Evolutionary conservation across 2,797 vertebrate genomes (phyloP).

Genomic region (Chelmon rostratus): DNA sequence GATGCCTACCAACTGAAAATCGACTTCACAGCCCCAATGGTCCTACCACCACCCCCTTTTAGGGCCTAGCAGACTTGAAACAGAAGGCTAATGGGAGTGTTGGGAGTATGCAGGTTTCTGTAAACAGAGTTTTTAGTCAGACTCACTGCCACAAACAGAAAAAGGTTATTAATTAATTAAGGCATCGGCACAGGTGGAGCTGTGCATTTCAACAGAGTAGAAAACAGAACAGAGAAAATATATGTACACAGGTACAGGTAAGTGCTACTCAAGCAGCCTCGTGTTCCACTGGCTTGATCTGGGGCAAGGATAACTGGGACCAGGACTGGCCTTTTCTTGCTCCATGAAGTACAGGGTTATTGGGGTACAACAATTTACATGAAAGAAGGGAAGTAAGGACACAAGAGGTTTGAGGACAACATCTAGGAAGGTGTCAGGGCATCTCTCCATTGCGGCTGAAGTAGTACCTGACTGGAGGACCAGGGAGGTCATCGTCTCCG

Average conservation of each 20-base stretch:
- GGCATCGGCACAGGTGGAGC: conserved; percentile 83
- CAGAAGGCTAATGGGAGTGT: conserved; percentile 35
- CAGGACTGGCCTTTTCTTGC: conserved; percentile 56
- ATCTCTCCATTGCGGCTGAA: conserved; percentile 87
- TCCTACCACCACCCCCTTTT: conserved; percentile 5
- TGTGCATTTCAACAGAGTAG: conserved; percentile 83
- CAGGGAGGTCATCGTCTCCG: conserved; percentile 95
- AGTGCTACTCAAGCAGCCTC: conserved; percentile 82
- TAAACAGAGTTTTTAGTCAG: conserved; percentile 68
- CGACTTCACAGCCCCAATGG: conserved; percentile 12
- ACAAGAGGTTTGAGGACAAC: conserved; percentile 68
- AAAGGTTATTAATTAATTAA: conserved; percentile 81
- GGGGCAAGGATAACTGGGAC: conserved; percentile 51
- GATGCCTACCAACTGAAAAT: conserved; percentile 25
- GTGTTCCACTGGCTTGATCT: conserved; percentile 74
- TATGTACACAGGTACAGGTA: conserved; percentile 86
- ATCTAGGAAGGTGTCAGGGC: conserved; percentile 66
- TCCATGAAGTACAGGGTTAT: conserved; percentile 49
- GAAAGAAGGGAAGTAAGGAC: conserved; percentile 70
- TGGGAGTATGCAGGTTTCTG: conserved; percentile 57
- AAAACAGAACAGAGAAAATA: conserved; percentile 78
- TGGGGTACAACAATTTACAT: conserved; percentile 63
- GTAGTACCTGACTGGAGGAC: conserved; percentile 97
- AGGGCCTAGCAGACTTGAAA: conserved; percentile 46
- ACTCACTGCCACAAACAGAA: conserved; percentile 71